A percentile compares a stretch with the other conserved stretches of the same genome.
These are phyloP conservation scores for Lasiurus cinereus DNA, from an alignment of 2,113 vertebrate species.

Conservation along the genomic window DNA sequence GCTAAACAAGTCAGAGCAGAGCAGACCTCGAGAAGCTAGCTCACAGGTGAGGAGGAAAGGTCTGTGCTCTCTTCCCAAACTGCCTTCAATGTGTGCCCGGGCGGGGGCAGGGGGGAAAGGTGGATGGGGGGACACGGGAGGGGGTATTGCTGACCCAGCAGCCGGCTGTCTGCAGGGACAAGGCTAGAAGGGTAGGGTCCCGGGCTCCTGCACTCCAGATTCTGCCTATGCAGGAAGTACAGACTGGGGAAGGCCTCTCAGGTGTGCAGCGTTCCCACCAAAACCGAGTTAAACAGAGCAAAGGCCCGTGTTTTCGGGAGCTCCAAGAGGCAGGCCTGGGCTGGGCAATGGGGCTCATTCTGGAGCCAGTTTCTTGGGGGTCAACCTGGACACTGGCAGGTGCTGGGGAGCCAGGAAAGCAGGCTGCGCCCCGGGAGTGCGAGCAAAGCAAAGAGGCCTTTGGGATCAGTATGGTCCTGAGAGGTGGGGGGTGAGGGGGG, in stretches of 20 bases:
- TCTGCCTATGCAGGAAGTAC: background rate
- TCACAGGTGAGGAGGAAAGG: background rate
- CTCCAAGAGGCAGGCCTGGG: background rate
- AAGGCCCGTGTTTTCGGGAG: background rate
- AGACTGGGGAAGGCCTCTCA: background rate
- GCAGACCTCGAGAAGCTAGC: background rate
- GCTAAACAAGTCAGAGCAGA: background rate
- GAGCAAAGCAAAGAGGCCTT: background rate
- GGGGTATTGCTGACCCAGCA: background rate
- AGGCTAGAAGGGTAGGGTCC: background rate
- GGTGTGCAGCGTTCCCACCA: background rate
- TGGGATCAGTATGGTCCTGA: background rate
- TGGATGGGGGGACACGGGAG: background rate
- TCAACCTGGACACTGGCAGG: background rate
- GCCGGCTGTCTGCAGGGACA: background rate
- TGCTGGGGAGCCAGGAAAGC: background rate
- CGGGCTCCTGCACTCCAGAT: accelerated
- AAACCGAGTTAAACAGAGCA: background rate
- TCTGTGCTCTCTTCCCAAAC: background rate
- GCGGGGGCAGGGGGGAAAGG: background rate
- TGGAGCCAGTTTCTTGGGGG: background rate
- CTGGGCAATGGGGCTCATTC: background rate
- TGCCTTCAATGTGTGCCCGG: background rate
- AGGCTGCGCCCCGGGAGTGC: background rate
- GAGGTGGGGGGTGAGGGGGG: background rate